Conservation (phyloP, 2,797 vertebrate species). For the Hippopotamyrus pictus region DNA sequence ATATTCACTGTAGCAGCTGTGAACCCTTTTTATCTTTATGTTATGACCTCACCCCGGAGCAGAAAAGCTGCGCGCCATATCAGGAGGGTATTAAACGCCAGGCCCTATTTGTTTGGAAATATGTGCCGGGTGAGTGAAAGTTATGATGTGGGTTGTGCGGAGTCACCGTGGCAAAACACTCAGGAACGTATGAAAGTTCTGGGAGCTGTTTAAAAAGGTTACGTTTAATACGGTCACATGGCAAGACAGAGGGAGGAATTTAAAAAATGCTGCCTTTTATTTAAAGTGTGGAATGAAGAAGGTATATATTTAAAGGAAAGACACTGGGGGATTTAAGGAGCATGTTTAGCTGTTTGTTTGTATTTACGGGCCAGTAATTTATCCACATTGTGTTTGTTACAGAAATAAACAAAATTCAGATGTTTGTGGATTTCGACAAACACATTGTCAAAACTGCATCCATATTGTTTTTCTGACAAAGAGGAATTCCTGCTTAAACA, state of each 20-base stretch:
- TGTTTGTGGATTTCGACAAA: constrained; percentile 39
- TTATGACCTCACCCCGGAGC: neutral
- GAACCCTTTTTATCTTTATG: constrained; percentile 1
- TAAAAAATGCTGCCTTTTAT: neutral
- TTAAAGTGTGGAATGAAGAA: neutral
- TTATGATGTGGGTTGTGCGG: neutral
- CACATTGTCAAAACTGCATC: constrained; percentile 36
- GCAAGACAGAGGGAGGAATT: neutral
- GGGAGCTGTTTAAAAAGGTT: constrained; percentile 2
- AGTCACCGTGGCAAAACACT: neutral
- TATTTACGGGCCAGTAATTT: constrained; percentile 36
- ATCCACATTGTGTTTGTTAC: constrained; percentile 44
- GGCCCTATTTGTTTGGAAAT: neutral
- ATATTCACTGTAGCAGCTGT: neutral
- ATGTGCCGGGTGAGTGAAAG: neutral
- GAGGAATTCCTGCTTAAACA: neutral
- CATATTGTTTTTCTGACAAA: neutral
- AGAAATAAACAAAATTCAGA: constrained; percentile 49
- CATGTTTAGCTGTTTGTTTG: constrained; percentile 4
- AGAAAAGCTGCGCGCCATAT: neutral
- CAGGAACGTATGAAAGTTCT: neutral
- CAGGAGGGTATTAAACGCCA: neutral
- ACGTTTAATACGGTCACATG: constrained; percentile 5
- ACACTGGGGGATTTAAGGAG: neutral
- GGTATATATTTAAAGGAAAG: neutral